Percentiles rank a stretch among this genome's conserved stretches.
phyloP scores from a whole-genome alignment of 2,888 invertebrate species.

The Limnephilus marmoratus region DNA sequence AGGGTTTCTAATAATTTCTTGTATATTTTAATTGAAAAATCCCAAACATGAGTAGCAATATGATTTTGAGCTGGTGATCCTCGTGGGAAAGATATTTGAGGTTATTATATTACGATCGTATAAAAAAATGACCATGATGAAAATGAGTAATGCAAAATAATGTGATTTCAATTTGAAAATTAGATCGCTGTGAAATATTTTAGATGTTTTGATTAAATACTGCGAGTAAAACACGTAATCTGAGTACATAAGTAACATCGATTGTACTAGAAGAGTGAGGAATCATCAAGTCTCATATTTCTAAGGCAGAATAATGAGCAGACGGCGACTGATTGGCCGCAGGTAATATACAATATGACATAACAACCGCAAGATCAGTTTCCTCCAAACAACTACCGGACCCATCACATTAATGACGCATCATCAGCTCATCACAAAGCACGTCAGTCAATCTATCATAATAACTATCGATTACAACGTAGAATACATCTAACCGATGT shows the following conservation, averaged over 20 bases:
- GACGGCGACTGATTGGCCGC: conserved; percentile 26
- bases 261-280: background rate
- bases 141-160: too few relatives aligned
- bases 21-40: background rate
- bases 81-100: background rate
- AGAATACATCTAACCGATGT: background rate
- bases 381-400: conserved; percentile 18
- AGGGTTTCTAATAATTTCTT: background rate
- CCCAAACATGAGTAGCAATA: background rate
- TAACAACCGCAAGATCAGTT: conserved; percentile 26
- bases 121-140: too few relatives aligned
- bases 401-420: conserved; percentile 13
- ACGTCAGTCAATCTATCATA: background rate
- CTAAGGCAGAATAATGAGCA: background rate
- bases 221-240: background rate
- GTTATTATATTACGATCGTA: too few relatives aligned
- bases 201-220: too few relatives aligned
- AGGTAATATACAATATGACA: conserved; percentile 28
- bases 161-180: too few relatives aligned
- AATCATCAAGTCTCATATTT: background rate
- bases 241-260: background rate
- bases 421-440: background rate
- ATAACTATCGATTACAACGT: conserved; percentile 13
- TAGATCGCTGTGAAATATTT: too few relatives aligned
- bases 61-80: background rate